A percentile compares a stretch with the other conserved stretches of the same genome.
phyloP scores from a whole-genome alignment of 2,113 vertebrate species.

The Nansenia antarctica region DNA sequence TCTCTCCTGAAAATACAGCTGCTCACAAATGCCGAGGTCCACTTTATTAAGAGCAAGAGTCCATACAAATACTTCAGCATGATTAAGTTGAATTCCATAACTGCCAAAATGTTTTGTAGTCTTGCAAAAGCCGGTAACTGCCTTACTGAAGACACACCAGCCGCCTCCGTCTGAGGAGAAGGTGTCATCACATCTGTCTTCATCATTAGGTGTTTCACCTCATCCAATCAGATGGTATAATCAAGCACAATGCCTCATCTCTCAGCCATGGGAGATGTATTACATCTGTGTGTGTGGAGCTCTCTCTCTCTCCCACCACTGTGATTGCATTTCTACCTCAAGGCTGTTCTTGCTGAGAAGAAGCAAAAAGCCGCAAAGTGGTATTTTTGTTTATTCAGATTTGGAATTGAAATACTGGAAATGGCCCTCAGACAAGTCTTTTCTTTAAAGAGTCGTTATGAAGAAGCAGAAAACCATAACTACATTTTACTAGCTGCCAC shows the following conservation, averaged over 20 bases:
- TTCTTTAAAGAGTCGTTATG: conserved; percentile 10
- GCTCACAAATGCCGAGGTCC: conserved; percentile 20
- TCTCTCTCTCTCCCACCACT: conserved; percentile 64
- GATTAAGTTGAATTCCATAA: conserved; percentile 34
- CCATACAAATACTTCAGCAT: conserved; percentile 14
- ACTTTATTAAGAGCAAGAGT: conserved; percentile 45
- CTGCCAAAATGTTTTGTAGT: no score
- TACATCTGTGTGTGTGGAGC: conserved; percentile 61
- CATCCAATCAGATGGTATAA: conserved; percentile 76
- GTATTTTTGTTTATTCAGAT: conserved; percentile 58
- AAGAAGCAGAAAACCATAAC: background rate
- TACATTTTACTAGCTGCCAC: conserved; percentile 3
- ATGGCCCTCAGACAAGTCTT: conserved; percentile 36
- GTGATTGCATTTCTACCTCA: conserved; percentile 66
- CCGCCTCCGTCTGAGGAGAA: conserved; percentile 44
- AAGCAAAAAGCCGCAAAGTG: conserved; percentile 41
- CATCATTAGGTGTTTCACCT: conserved; percentile 65
- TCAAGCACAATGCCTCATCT: conserved; percentile 74
- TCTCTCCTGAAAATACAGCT: conserved; percentile 39
- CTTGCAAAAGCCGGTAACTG: conserved; percentile 9
- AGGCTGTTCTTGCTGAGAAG: conserved; percentile 57
- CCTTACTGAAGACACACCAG: conserved; percentile 28
- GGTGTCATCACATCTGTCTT: conserved; percentile 66
- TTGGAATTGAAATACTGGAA: conserved; percentile 34
- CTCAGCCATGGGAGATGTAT: conserved; percentile 65